Evolutionary conservation across 1,140 invertebrate genomes (phyloP).

Genomic region (Anagrus nilaparvatae): DNA sequence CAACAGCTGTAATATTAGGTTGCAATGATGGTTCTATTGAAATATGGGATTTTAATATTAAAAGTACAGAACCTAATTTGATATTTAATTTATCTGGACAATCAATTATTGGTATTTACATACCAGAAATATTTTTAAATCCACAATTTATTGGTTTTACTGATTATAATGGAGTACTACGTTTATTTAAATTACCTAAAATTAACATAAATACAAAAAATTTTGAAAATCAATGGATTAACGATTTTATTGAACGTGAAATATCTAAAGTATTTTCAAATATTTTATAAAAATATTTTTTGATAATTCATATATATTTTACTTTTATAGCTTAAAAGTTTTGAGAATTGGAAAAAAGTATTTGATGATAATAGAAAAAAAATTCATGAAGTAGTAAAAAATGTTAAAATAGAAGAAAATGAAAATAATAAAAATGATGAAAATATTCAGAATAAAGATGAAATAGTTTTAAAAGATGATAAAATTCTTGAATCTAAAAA

Average conservation of each 20-base stretch:
- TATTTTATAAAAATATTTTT: too few species aligned
- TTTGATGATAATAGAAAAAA: slow-evolving; percentile 20
- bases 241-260: slow-evolving; percentile 29
- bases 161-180: slow-evolving; percentile 51
- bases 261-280: slow-evolving; percentile 25
- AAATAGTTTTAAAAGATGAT: neutral
- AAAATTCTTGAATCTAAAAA: neutral
- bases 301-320: neutral
- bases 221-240: slow-evolving; percentile 25
- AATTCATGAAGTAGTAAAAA: slow-evolving; percentile 10
- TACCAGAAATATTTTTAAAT: slow-evolving; percentile 23
- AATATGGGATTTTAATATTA: slow-evolving; percentile 46
- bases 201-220: slow-evolving; percentile 17
- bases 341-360: slow-evolving; percentile 19
- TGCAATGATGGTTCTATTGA: slow-evolving; percentile 46
- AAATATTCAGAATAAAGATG: slow-evolving; percentile 1
- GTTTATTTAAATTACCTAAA: slow-evolving; percentile 48
- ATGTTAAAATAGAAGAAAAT: neutral
- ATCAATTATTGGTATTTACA: slow-evolving; percentile 31
- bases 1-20: slow-evolving; percentile 42
- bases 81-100: slow-evolving; percentile 30
- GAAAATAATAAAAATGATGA: neutral
- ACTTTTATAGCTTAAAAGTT: slow-evolving; percentile 23
- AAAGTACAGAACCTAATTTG: slow-evolving; percentile 30
- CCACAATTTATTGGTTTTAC: slow-evolving; percentile 31